Evolutionary conservation across 2,113 vertebrate genomes (phyloP).

Genomic region (Raja brachyura): DNA sequence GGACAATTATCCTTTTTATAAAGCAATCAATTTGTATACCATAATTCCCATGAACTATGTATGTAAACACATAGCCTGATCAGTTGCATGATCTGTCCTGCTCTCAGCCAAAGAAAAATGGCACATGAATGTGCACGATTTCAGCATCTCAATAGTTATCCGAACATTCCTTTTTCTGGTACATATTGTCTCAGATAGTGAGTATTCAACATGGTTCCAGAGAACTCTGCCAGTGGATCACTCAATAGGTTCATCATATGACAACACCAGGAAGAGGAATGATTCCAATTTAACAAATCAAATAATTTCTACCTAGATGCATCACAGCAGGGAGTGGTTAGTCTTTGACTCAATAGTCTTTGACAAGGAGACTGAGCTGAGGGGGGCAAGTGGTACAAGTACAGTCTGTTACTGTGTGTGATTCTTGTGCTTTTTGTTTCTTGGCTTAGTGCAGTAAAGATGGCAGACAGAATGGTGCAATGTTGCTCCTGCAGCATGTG

Average conservation of each 20-base stretch:
- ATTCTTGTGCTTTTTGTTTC: too few relatives aligned
- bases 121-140: background rate
- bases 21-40: background rate
- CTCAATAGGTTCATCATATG: constrained; percentile 63
- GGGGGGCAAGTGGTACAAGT: too few relatives aligned
- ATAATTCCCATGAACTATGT: background rate
- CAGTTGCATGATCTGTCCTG: background rate
- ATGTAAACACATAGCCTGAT: background rate
- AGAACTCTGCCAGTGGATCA: constrained; percentile 66
- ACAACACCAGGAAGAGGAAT: constrained; percentile 46
- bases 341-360: too few relatives aligned
- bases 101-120: background rate
- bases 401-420: too few relatives aligned
- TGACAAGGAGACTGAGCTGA: too few relatives aligned
- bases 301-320: background rate
- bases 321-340: too few relatives aligned
- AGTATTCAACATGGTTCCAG: constrained; percentile 55
- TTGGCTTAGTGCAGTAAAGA: too few relatives aligned
- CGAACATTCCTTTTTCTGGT: background rate
- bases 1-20: background rate
- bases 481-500: too few relatives aligned
- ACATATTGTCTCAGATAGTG: constrained; percentile 55
- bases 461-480: too few relatives aligned
- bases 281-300: background rate
- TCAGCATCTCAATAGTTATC: background rate